Base-by-base conservation (phyloP, 2,113 vertebrate genomes). In the Burhinus oedicnemus region DNA sequence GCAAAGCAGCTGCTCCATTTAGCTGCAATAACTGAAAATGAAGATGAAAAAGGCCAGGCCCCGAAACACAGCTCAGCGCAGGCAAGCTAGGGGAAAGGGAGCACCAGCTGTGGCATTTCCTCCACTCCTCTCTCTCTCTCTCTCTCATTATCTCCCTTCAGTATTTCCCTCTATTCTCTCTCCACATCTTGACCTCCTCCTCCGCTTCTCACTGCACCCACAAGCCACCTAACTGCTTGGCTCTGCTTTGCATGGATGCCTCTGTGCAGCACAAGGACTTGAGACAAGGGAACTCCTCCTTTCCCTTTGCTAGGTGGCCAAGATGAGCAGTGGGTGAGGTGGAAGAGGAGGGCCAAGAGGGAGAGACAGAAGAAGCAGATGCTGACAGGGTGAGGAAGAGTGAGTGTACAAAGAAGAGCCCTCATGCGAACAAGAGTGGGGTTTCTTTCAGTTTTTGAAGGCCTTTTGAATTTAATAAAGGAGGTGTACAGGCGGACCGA, bases 191-290 rank as follows among this genome's bases (percentile, higher is more conserved):
- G 19, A 61, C 15, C 19, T 15, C 61, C 45, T 89, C 34, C 55
- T 80, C 40, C 1, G 1, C 70, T 54, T 54, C 64, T 68, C 49
- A 38, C 36, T 55, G 36, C 32, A 81, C 21, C 42, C 62, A 47
- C 0, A 1, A 85, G 36, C 25, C 44, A 57, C 1, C 7, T 10
- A 61, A 75, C 68, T 58, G 16, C 19, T 58, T 3, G 8, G 8
- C 36, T 82, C 30, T 52, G 19, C 76, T 78, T 66, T 11, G 12
- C 12, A 32, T 0, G 0, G 12, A 25, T n/a, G 11, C 8, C 34
- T 69, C 36, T 44, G 12, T 12, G 20, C 14, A 79, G 38, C 38
- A 20, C 16, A 49, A 66, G 32, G 25, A 32, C 13, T 20, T 6
- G 32, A 68, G 15, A 60, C 25, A 70, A 34, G 5, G 40, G 5